These are phyloP conservation scores for Formicarius rufipectus DNA, from an alignment of 2,113 vertebrate species.

Conservation along the genomic window DNA sequence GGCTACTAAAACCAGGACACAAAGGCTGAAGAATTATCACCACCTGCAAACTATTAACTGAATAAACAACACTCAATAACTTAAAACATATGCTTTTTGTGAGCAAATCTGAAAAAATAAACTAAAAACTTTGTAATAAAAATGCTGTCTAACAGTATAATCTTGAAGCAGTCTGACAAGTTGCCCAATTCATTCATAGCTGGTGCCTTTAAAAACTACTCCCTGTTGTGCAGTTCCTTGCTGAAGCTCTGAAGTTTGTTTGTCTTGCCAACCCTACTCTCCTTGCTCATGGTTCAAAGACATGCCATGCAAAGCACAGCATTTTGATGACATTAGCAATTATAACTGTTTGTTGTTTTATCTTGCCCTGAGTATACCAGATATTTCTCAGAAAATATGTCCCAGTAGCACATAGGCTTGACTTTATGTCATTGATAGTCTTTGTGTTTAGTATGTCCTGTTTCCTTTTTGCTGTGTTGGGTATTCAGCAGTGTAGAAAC, in stretches of 20 bases:
- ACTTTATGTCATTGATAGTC: neutral
- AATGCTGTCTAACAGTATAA: neutral
- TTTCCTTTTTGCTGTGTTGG: neutral
- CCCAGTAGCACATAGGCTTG: neutral
- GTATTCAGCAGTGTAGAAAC: neutral
- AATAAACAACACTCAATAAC: slow-evolving; percentile 15
- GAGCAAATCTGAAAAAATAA: slow-evolving; percentile 27
- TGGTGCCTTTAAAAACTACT: slow-evolving; percentile 65
- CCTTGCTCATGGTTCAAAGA: slow-evolving; percentile 51
- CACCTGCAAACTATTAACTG: slow-evolving; percentile 37
- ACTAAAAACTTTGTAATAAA: slow-evolving; percentile 45
- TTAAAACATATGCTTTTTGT: slow-evolving; percentile 29
- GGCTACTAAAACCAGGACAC: no score
- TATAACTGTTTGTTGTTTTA: slow-evolving; percentile 6
- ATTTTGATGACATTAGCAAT: neutral
- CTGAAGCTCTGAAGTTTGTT: slow-evolving; percentile 64
- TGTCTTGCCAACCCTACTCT: slow-evolving; percentile 49
- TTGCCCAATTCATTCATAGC: slow-evolving; percentile 24
- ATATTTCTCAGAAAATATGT: neutral
- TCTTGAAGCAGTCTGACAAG: neutral
- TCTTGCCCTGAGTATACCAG: neutral
- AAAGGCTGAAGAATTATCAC: neutral
- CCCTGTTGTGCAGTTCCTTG: slow-evolving; percentile 62
- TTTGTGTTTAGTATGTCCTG: neutral
- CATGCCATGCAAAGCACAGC: neutral